Evolutionary conservation across 1,140 invertebrate species (phyloP).

Genomic region (Bemisia tabaci): DNA sequence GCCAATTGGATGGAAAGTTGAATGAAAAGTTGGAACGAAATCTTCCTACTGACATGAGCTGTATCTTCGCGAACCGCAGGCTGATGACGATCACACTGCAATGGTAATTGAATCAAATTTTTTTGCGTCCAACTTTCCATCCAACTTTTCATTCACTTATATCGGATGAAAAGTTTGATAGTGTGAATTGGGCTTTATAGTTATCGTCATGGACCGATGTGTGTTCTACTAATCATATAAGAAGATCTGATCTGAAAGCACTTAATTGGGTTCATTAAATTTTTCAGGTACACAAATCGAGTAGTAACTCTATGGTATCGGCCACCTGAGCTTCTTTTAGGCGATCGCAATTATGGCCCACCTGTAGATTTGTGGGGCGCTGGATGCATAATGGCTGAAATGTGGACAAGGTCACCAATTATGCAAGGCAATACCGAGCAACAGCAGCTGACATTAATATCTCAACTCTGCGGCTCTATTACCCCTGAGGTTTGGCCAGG

Average conservation of each 20-base stretch:
- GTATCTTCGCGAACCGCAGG: too few species aligned
- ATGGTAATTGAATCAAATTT: too few species aligned
- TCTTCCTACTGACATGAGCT: too few species aligned
- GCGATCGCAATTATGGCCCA: conserved; percentile 90
- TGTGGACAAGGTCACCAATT: conserved; percentile 84
- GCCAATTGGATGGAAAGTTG: too few species aligned
- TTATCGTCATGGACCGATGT: too few species aligned
- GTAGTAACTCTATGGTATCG: conserved; percentile 98
- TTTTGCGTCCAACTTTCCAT: too few species aligned
- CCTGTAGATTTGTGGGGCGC: conserved; percentile 97
- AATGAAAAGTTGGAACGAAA: too few species aligned
- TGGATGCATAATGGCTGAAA: conserved; percentile 98
- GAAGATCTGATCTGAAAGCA: not conserved
- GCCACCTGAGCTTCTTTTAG: conserved; percentile 75
- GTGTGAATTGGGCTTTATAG: too few species aligned
- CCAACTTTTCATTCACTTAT: too few species aligned
- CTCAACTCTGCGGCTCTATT: conserved; percentile 92
- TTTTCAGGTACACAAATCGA: conserved; percentile 76
- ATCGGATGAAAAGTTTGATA: too few species aligned
- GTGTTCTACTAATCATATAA: too few species aligned
- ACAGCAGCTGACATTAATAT: conserved; percentile 88
- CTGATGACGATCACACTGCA: too few species aligned
- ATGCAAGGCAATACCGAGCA: conserved; percentile 87
- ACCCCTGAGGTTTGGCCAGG: conserved; percentile 88
- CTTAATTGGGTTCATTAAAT: conserved; percentile 7